A percentile compares a stretch with the other conserved stretches of the same genome.
phyloP scores from a whole-genome alignment of 2,888 invertebrate species.

The Tipula vernalis region DNA sequence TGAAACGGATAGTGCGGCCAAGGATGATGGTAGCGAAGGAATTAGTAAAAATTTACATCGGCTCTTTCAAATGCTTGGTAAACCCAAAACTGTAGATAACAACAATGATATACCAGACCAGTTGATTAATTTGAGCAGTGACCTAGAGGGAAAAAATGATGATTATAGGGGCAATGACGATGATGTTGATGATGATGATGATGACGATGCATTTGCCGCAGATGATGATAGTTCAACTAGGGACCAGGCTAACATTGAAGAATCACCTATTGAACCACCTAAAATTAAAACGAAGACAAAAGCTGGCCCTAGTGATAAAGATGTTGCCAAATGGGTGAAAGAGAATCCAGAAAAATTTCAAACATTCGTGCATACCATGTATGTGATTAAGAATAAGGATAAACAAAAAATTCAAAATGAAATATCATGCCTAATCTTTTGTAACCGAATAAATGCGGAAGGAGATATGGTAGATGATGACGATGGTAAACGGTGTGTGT shows the following conservation, averaged over 20 bases:
- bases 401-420: neutral
- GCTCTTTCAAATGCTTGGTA: neutral
- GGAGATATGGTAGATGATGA: neutral
- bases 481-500: neutral
- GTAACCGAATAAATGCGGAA: neutral
- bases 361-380: neutral
- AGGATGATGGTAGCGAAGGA: neutral
- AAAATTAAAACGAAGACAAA: neutral
- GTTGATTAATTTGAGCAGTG: neutral
- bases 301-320: neutral
- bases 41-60: neutral
- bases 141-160: neutral
- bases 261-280: too few species aligned
- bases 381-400: neutral
- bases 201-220: neutral
- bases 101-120: neutral
- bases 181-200: neutral
- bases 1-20: neutral
- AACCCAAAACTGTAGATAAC: neutral
- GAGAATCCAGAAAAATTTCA: neutral
- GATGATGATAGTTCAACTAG: neutral
- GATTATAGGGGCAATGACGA: neutral
- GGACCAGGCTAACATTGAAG: neutral
- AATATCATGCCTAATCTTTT: neutral
- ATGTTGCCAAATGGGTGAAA: neutral